Conservation (phyloP, 2,113 vertebrate genomes). For the Hydrolagus affinis region DNA sequence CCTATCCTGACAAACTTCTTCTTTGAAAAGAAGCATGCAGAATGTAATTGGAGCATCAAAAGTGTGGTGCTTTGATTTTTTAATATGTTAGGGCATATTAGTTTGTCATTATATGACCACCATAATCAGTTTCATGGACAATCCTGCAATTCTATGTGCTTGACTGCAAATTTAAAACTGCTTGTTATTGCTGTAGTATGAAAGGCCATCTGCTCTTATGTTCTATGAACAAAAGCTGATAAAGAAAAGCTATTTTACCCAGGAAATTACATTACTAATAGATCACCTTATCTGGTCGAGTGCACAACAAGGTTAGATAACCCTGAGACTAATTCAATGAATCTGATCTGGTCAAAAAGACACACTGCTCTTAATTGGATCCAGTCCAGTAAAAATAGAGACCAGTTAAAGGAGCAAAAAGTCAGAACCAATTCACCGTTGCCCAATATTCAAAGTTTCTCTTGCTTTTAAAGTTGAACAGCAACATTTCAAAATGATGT, state of each 20-base stretch:
- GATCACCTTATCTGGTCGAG: background rate
- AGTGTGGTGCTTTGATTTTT: background rate
- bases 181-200: background rate
- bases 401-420: too few species aligned
- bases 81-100: background rate
- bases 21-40: background rate
- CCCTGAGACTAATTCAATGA: background rate
- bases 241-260: constrained; percentile 5
- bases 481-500: too few species aligned
- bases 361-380: background rate
- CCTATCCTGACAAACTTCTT: constrained; percentile 42
- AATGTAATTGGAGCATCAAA: constrained; percentile 12
- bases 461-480: background rate
- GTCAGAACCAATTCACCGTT: background rate
- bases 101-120: background rate
- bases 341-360: background rate
- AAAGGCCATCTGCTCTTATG: background rate
- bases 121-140: background rate
- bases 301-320: background rate
- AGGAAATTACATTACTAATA: background rate
- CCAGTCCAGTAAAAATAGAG: background rate
- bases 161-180: background rate
- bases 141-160: background rate
- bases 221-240: background rate
- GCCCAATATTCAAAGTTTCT: background rate